Evolutionary conservation across 2,113 vertebrate species (phyloP).

Genomic region (Pteronura brasiliensis): DNA sequence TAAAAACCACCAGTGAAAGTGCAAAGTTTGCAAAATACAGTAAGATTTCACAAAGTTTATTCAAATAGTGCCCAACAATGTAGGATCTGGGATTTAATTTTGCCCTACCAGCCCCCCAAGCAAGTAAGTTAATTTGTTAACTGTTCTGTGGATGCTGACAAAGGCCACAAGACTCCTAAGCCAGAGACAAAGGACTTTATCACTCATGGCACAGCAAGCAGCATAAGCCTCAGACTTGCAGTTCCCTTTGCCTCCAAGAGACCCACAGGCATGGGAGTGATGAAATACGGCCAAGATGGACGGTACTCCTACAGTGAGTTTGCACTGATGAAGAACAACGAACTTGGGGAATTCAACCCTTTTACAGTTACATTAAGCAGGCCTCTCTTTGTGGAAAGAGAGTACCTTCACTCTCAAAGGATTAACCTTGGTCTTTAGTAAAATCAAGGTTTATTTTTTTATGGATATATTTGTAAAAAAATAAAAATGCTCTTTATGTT

Average conservation of each 20-base stretch:
- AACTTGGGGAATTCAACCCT: background rate
- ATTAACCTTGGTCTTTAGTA: background rate
- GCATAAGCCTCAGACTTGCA: background rate
- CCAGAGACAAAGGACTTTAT: background rate
- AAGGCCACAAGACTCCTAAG: background rate
- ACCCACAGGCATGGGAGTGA: background rate
- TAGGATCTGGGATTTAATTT: background rate
- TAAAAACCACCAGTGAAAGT: background rate
- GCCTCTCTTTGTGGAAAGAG: background rate
- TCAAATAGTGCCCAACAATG: background rate
- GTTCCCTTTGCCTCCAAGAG: background rate
- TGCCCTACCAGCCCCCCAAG: background rate
- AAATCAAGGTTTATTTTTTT: background rate
- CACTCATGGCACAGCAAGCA: background rate
- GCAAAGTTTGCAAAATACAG: background rate
- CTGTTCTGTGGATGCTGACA: background rate
- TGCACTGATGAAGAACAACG: background rate
- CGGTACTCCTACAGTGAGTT: background rate
- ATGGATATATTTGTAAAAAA: background rate
- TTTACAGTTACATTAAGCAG: background rate
- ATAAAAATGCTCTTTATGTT: background rate
- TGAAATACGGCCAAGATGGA: background rate
- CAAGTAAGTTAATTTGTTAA: background rate
- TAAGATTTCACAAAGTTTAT: conserved; percentile 8
- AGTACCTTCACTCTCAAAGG: background rate